Percentiles rank a stretch among this genome's conserved stretches.
phyloP scores from a whole-genome alignment of 2,888 invertebrate genomes.

The Lacanobia wlatinum region DNA sequence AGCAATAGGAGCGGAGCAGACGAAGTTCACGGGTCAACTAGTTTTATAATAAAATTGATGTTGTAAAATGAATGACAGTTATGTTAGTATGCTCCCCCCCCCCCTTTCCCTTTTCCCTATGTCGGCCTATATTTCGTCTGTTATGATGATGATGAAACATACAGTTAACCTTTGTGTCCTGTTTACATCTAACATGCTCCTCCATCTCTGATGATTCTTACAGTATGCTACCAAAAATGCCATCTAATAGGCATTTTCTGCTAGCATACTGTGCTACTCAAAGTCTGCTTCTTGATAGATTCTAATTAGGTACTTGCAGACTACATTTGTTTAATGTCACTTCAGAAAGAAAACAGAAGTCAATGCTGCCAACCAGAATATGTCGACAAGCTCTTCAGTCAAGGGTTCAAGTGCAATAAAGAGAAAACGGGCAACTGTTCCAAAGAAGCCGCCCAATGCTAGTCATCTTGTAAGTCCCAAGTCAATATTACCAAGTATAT shows the following conservation, averaged over 20 bases:
- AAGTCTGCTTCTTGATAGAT: background rate
- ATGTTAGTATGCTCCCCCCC: too few relatives aligned
- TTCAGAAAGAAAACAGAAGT: constrained; percentile 88
- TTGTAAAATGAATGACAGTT: background rate
- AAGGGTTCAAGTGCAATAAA: constrained; percentile 84
- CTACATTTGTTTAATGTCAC: background rate
- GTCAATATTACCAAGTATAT: background rate
- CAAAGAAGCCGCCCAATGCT: constrained; percentile 85
- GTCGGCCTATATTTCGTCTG: too few relatives aligned
- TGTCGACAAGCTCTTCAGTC: constrained; percentile 74
- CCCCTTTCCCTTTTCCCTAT: too few relatives aligned
- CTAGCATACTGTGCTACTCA: background rate
- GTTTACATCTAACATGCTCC: background rate
- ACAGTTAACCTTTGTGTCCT: background rate
- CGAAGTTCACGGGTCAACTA: too few relatives aligned
- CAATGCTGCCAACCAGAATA: constrained; percentile 77
- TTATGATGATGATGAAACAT: too few relatives aligned
- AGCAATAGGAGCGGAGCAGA: too few relatives aligned
- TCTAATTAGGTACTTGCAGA: constrained; percentile 1
- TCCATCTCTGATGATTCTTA: background rate
- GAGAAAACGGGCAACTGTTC: constrained; percentile 85
- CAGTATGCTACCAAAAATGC: background rate
- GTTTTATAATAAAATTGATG: background rate
- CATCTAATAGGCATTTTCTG: too few relatives aligned
- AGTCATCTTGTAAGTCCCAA: constrained; percentile 79